Base-by-base conservation (phyloP, 92 coral and sea anemone genomes). In the Desmophyllum pertusum region DNA sequence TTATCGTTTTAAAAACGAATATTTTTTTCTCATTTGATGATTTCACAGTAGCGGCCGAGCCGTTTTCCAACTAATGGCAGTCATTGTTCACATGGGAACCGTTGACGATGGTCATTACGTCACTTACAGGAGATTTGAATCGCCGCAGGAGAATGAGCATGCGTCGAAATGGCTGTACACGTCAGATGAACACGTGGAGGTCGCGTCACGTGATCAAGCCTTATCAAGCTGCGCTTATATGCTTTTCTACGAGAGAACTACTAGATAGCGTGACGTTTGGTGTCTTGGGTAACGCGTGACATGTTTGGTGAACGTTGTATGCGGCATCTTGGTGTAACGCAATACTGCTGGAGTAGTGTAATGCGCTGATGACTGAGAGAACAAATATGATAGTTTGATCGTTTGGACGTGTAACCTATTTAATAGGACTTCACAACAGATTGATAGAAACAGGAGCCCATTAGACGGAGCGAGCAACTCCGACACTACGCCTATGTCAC, bases 21-120 rank as follows among this genome's bases (percentile, higher is more conserved):
- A 25, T 0, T 31, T 23, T 25, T 71, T 41, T 40, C 17, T 71
- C n/a, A n/a, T n/a, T n/a, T n/a, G n/a, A n/a, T n/a, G n/a, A 21
- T 66, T 41, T 55, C 3, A 3, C 45, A 38, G 78, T 42, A 70
- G 68, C 41, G 27, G 86, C 40, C 93, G 90, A 41, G 89, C 95
- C 27, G 63, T 88, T 11, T 97, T 86, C 85, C 81, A 77, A 77
- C 89, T 97, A 52, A 90, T 93, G 87, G 98, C 99, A 17, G 98
- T 97, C 39, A 93, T 94, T 74, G 95, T 92, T 52, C 99, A 97
- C 77, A 83, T 87, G 74, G 99, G 99, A 61, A 95, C 88, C 21
- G 99, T 94, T 55, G 89, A 89, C 6, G 94, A 93, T 64, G 99
- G 99, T 1, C 99, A 97, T 92, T 97, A 94, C 90, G 88, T 97